A percentile compares a stretch with the other conserved stretches of the same genome.
Evolutionary conservation across 2,797 vertebrate genomes (phyloP).

Genomic region (Echiichthys vipera): DNA sequence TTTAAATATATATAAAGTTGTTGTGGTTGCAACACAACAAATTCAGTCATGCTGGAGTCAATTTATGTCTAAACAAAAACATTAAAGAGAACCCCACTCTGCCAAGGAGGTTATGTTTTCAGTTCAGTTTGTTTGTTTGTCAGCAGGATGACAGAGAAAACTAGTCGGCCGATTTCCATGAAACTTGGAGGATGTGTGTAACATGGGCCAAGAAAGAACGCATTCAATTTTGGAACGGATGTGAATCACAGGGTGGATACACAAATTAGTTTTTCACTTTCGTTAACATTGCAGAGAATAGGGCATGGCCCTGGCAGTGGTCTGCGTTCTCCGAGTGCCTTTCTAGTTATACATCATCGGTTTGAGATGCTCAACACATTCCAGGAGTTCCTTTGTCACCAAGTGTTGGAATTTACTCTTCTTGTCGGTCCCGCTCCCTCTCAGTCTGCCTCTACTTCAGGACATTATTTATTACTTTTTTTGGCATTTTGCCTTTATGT

Average conservation of each 20-base stretch:
- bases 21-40: neutral
- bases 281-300: too few relatives aligned
- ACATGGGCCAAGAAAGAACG: too few relatives aligned
- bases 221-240: too few relatives aligned
- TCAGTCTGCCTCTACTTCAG: neutral
- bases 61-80: neutral
- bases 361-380: slow-evolving; percentile 38
- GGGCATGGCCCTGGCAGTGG: too few relatives aligned
- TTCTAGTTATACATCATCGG: neutral
- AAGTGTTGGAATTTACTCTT: slow-evolving; percentile 35
- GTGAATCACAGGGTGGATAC: too few relatives aligned
- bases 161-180: too few relatives aligned
- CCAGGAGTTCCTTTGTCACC: slow-evolving; percentile 45
- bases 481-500: slow-evolving; percentile 20
- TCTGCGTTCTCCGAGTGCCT: too few relatives aligned
- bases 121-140: too few relatives aligned
- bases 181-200: too few relatives aligned
- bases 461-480: slow-evolving; percentile 8
- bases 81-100: neutral
- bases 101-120: too few relatives aligned
- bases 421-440: slow-evolving; percentile 6
- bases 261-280: too few relatives aligned
- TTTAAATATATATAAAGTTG: slow-evolving; percentile 27
- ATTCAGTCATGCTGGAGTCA: neutral
- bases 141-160: too few relatives aligned